phyloP scores from a whole-genome alignment of 2,888 invertebrate species.

The Liodrosophila aerea region DNA sequence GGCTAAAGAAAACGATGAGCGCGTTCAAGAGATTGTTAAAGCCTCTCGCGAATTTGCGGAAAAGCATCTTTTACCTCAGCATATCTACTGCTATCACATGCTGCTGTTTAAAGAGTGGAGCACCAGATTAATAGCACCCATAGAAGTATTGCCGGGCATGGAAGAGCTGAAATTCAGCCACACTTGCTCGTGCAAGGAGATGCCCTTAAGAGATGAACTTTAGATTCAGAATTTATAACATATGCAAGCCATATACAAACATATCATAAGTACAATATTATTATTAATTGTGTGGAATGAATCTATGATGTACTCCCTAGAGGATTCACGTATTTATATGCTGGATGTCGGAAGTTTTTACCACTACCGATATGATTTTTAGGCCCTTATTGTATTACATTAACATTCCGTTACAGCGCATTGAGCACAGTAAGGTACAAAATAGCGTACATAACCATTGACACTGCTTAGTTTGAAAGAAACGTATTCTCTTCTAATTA shows the following conservation, averaged over 20 bases:
- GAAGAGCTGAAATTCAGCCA: constrained; percentile 84
- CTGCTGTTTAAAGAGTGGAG: constrained; percentile 90
- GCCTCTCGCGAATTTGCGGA: constrained; percentile 88
- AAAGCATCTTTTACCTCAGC: constrained; percentile 90
- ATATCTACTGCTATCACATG: constrained; percentile 94
- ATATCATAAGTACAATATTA: too few species aligned
- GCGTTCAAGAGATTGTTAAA: constrained; percentile 86
- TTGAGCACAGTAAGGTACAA: too few species aligned
- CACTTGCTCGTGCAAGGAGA: constrained; percentile 77
- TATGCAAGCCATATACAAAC: too few species aligned
- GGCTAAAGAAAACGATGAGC: constrained; percentile 88
- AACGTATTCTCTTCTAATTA: too few species aligned
- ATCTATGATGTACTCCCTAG: too few species aligned
- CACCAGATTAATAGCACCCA: constrained; percentile 85
- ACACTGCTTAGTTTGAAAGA: too few species aligned
- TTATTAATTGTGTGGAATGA: background rate
- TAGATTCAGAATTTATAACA: constrained; percentile 43
- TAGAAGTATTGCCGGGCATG: constrained; percentile 85
- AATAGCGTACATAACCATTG: background rate
- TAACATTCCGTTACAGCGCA: too few species aligned
- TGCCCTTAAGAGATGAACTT: constrained; percentile 72
- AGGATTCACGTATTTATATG: too few species aligned
- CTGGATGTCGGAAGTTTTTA: too few species aligned
- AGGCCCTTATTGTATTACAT: too few species aligned
- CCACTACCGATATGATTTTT: too few species aligned